Base-by-base conservation (phyloP, 2,888 invertebrate genomes). In the Aricia artaxerxes region DNA sequence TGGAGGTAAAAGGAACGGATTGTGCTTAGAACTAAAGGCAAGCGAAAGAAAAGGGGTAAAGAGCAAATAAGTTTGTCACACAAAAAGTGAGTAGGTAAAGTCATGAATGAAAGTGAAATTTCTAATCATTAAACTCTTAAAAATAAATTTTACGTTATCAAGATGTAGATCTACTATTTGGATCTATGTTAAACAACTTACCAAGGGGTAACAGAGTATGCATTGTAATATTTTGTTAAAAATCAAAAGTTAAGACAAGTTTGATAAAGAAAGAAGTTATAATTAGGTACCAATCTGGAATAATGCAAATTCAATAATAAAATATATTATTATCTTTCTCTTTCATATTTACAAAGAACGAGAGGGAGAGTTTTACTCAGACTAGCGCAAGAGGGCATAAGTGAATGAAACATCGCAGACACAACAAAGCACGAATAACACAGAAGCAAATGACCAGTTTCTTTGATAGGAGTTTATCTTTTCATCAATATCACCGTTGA, bases 381-480 rank as follows among this genome's bases (percentile, higher is more conserved):
- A 16, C 53, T 57, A 57, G 16, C 4, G 53, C 53, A 57, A 57
- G 16, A 16, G 4, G 57, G 16, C 16, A 16, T 16, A 57, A 57
- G 57, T 57, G 57, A 76, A 76, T 78, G 60, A 79, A 40, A 79
- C 31, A 69, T 24, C 38, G 35, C 35, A 16, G 69, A 69, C 69
- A 69, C 1, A 75, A 53, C 9, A 79, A 61, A 77, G 40, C 53
- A 76, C 49, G n/a, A 64, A 40, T n/a, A 72, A 73, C 61, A 64
- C 49, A 44, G 73, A 78, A 79, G 60, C 61, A 35, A 69, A 57
- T 77, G 72, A 73, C 16, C 9, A 16, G 57, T 57, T 57, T 57
- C 57, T 57, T 57, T 57, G 57, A 57, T 16, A 57, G 57, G 57
- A 57, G 57, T 57, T 57, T 57, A 57, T 57, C 16, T 57, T 57